Evolutionary conservation across 92 coral and sea anemone species (phyloP).

Genomic region (Bergia sp.): DNA sequence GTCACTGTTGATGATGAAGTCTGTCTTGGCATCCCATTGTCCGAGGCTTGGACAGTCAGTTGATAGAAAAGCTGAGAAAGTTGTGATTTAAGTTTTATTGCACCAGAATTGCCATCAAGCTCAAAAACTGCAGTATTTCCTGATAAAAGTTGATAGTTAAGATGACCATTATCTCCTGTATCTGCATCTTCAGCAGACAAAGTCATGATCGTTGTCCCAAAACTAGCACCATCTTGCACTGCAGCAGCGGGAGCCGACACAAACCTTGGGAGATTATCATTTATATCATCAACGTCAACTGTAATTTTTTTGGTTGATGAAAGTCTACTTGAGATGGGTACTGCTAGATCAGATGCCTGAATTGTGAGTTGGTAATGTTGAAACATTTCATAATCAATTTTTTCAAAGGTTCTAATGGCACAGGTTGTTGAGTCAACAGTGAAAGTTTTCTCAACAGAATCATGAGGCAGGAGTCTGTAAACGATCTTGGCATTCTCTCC

Average conservation of each 20-base stretch:
- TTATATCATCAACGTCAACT: slow-evolving; percentile 70
- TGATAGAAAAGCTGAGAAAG: slow-evolving; percentile 54
- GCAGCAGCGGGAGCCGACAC: slow-evolving; percentile 80
- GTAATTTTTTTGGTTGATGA: slow-evolving; percentile 69
- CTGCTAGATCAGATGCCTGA: slow-evolving; percentile 80
- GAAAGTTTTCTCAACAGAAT: slow-evolving; percentile 58
- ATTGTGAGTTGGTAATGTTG: slow-evolving; percentile 68
- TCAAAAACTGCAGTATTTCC: slow-evolving; percentile 57
- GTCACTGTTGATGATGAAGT: slow-evolving; percentile 56
- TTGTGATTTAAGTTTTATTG: slow-evolving; percentile 43
- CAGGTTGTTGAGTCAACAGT: slow-evolving; percentile 68
- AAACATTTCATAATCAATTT: slow-evolving; percentile 73
- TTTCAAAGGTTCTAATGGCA: slow-evolving; percentile 53
- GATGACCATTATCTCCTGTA: slow-evolving; percentile 66
- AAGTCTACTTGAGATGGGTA: slow-evolving; percentile 61
- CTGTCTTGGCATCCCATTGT: slow-evolving; percentile 66
- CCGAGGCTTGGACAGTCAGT: slow-evolving; percentile 67
- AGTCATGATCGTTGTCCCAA: slow-evolving; percentile 61
- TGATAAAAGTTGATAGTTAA: slow-evolving; percentile 59
- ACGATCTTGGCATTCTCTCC: slow-evolving; percentile 77
- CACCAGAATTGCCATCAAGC: slow-evolving; percentile 65
- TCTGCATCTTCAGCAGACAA: slow-evolving; percentile 82
- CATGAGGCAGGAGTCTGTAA: slow-evolving; percentile 71
- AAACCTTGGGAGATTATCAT: slow-evolving; percentile 90
- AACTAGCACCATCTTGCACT: slow-evolving; percentile 36